Evolutionary conservation across 2,797 vertebrate species (phyloP).

Genomic region (Margarornis squamiger): DNA sequence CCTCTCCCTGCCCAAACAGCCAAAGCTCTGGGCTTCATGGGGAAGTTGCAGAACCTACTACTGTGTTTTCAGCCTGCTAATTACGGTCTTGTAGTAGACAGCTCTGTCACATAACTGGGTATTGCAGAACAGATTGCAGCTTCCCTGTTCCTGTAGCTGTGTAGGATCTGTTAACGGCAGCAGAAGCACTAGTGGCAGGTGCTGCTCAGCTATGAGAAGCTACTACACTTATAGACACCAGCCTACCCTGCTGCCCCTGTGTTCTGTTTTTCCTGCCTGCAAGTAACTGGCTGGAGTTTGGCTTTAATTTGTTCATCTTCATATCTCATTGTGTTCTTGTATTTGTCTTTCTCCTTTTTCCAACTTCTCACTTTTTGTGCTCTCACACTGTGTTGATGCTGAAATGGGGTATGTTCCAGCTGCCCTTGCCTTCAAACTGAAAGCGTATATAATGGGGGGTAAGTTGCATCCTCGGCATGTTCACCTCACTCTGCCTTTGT

Average conservation of each 20-base stretch:
- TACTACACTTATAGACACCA: accelerated
- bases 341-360: constrained; percentile 55
- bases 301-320: constrained; percentile 15
- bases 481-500: constrained; percentile 4
- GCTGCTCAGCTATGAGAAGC: not conserved
- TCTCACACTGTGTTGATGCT: constrained; percentile 56
- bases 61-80: not conserved
- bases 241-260: not conserved
- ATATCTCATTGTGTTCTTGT: constrained; percentile 54
- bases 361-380: constrained; percentile 11
- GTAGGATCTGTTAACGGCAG: not conserved
- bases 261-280: not conserved
- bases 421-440: constrained; percentile 82
- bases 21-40: not conserved
- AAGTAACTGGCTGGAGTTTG: not conserved
- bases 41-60: not conserved
- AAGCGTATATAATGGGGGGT: constrained; percentile 78
- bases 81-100: not conserved
- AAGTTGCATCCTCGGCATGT: constrained; percentile 71
- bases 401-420: constrained; percentile 59
- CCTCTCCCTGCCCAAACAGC: not conserved
- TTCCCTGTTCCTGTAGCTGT: not conserved
- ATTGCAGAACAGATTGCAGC: not conserved
- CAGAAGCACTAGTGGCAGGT: not conserved
- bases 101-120: not conserved